phyloP scores from a whole-genome alignment of 2,888 invertebrate species.

The Parelbella ahira region DNA sequence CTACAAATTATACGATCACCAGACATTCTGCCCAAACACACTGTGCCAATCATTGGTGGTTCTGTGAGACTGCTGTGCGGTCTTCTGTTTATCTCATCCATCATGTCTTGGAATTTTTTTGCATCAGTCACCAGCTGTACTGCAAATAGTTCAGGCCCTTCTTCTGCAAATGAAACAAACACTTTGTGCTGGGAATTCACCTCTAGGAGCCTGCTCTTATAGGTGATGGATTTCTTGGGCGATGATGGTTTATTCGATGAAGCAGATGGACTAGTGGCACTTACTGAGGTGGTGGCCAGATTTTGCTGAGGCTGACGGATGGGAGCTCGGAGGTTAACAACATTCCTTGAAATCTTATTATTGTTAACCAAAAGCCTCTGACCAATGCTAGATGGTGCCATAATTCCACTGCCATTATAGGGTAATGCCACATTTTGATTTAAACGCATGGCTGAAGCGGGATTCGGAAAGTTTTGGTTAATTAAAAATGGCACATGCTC shows the following conservation, averaged over 20 bases:
- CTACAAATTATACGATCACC: conserved; percentile 86
- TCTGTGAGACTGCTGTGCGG: conserved; percentile 82
- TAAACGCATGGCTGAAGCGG: conserved; percentile 65
- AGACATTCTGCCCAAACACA: conserved; percentile 87
- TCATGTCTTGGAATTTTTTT: conserved; percentile 83
- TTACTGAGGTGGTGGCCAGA: conserved; percentile 25
- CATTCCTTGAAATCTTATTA: conserved; percentile 57
- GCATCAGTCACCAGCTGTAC: conserved; percentile 84
- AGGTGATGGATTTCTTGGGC: conserved; percentile 71
- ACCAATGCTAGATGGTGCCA: conserved; percentile 50
- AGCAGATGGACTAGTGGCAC: conserved; percentile 31
- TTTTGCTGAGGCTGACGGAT: conserved; percentile 54
- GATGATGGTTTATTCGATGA: conserved; percentile 43
- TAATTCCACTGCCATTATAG: conserved; percentile 51
- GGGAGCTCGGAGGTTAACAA: conserved; percentile 57
- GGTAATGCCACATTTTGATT: conserved; percentile 57
- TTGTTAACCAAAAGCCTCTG: conserved; percentile 59
- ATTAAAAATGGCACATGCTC: conserved; percentile 68
- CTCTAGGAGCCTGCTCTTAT: conserved; percentile 73
- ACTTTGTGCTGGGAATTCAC: conserved; percentile 82
- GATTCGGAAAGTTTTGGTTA: conserved; percentile 70
- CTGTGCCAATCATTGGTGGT: conserved; percentile 86
- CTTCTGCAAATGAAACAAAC: conserved; percentile 87
- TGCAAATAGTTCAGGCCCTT: conserved; percentile 89
- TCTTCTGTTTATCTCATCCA: conserved; percentile 85